Evolutionary conservation across 2,113 vertebrate species (phyloP), one percentile per base, ranked within the genome.

Genomic region (Erythrolamprus reginae): DNA sequence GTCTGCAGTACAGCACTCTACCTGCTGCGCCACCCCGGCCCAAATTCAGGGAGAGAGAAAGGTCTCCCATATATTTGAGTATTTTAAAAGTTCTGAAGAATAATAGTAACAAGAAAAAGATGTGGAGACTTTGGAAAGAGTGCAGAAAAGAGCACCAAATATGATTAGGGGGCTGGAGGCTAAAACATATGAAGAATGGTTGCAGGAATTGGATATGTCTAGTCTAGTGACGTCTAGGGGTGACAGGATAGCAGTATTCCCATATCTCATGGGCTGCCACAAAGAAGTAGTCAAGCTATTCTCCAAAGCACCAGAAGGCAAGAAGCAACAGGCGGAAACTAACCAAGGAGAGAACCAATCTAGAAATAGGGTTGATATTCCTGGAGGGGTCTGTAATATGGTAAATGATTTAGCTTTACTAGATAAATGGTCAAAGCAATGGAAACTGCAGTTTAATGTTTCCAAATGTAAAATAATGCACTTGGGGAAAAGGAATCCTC

Each of bases 221-320:
- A n/a, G 28, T n/a, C 28, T 65, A 65, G 4, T 65, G 58, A 65
- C 26, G 12, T n/a, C 10, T 61, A 13, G 12, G 26, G 58, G 26
- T 13, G 12, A 13, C 28, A 65, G 28, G 58, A 65, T 65, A n/a
- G 58, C 28, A 65, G 10, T 5, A 10, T 65, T 65, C 0, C 58
- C n/a, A 2, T n/a, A n/a, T 65, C 0, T n/a, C 10, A 65, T 0
- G 0, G 58, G 10, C 1, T n/a, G 12, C 58, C 28, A 1, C 10
- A 5, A n/a, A n/a, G 28, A 65, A 65, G 58, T 3, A 4, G 28
- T n/a, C 58, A 15, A 7, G 3, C 28, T 65, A 15, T 65, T n/a
- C 12, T n/a, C 58, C 28, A n/a, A 65, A 65, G 28, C 28, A 65
- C 10, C 58, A 65, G 58, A 65, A 65, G 28, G 28, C 58, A 65